Evolutionary conservation across 2,113 vertebrate species (phyloP).

Genomic region (Osmerus eperlanus): DNA sequence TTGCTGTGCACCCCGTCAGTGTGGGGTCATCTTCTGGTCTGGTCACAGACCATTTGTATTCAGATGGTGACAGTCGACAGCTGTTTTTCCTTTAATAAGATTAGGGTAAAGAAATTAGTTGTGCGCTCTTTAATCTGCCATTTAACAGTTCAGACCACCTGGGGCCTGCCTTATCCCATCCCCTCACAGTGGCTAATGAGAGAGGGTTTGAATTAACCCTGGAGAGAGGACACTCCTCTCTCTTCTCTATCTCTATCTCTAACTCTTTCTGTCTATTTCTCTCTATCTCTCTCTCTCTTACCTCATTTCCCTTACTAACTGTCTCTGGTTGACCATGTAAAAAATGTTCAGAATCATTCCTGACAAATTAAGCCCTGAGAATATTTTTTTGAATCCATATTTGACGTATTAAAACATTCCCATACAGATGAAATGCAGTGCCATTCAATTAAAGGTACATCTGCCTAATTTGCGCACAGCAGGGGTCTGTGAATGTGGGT

Average conservation of each 20-base stretch:
- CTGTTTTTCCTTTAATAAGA: conserved; percentile 91
- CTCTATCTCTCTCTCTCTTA: background rate
- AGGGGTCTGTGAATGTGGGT: conserved; percentile 40
- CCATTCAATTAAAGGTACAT: conserved; percentile 13
- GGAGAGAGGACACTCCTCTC: background rate
- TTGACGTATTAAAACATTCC: background rate
- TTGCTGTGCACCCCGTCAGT: conserved; percentile 12
- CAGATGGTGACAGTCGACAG: conserved; percentile 84
- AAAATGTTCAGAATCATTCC: background rate
- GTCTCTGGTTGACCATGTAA: too few species aligned
- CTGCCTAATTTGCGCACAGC: conserved; percentile 44
- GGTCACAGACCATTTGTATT: conserved; percentile 54
- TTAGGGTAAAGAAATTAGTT: conserved; percentile 93
- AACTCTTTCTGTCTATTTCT: too few species aligned
- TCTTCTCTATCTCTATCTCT: too few species aligned
- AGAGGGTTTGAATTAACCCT: conserved; percentile 17
- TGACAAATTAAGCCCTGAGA: too few species aligned
- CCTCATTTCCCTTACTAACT: too few species aligned
- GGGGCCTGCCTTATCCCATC: conserved; percentile 74
- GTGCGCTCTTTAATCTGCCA: conserved; percentile 86
- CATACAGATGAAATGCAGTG: background rate
- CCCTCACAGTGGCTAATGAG: conserved; percentile 62
- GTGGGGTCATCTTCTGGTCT: conserved; percentile 21
- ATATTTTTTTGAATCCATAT: background rate
- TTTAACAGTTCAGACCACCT: conserved; percentile 84